Conservation (phyloP, 2,797 vertebrate species). For the Sciurus vulgaris region DNA sequence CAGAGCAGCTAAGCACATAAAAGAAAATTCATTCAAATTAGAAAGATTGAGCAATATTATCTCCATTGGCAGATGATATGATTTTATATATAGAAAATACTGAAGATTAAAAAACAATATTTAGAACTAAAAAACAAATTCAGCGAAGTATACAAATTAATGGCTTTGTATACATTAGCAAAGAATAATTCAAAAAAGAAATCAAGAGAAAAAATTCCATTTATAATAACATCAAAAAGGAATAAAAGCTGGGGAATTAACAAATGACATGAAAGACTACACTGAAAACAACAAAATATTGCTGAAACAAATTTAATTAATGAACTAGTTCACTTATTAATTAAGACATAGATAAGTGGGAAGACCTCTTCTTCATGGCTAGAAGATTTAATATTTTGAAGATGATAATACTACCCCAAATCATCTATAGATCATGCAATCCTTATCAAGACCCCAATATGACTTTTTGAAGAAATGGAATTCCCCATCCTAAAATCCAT, state of each 20-base stretch:
- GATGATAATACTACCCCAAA: not conserved
- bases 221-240: not conserved
- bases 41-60: not conserved
- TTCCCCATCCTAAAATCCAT: not conserved
- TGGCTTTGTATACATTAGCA: not conserved
- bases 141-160: not conserved
- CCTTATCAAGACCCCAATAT: not conserved
- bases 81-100: not conserved
- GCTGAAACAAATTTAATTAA: not conserved
- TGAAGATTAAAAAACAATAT: not conserved
- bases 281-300: not conserved
- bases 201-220: not conserved
- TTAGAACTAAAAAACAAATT: not conserved
- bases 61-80: not conserved
- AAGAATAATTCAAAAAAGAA: not conserved
- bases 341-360: not conserved
- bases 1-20: not conserved
- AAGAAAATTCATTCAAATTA: not conserved
- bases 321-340: not conserved
- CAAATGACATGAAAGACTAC: not conserved
- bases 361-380: not conserved
- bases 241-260: slow-evolving; percentile 17
- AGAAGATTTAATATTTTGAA: not conserved
- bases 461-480: not conserved
- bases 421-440: not conserved